Evolutionary conservation across 1,140 invertebrate genomes (phyloP), one percentile per base, ranked within the genome.

Genomic region (Nylanderia fulva): DNA sequence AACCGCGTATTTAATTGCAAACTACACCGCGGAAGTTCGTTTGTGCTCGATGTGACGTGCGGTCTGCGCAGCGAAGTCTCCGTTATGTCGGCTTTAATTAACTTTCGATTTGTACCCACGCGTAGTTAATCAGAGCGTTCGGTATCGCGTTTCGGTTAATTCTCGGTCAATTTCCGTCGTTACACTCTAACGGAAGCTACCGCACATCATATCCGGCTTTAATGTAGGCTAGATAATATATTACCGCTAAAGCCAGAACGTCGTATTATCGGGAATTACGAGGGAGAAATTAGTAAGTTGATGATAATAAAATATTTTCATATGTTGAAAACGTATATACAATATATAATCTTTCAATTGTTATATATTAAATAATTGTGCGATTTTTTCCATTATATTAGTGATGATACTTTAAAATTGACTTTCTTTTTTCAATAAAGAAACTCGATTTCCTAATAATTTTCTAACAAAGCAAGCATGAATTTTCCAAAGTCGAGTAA

Each of bases 51-150:
- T 54, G 64, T 80, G 52, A 72, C 77, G 66, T 60, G 77, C 77
- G 66, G 56, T 71, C 77, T 58, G 8, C 58, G 56, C 48, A 42
- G 56, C 45, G 24, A 60, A 82, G 66, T 72, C 71, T 58, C 77
- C 66, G 77, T 72, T 72, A 45, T 82, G 54, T 58, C 77, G 52
- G 77, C 66, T 82, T 82, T 82, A 82, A 82, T 82, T 82, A 82
- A 82, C 77, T 82, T 82, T 82, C 66, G 77, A 82, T 82, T 82
- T 82, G 77, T 82, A 72, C 36, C 54, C 77, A 42, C 64, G 76
- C 76, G 52, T 27, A 60, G 77, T 45, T 71, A 82, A 82, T 66
- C 36, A 45, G 48, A 80, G 27, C 24, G 36, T 18, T 71, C 13
- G 64, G 15, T 80, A 71, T 82, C 66, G 24, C 36, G 52, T 72